Base-by-base conservation (phyloP, 2,888 invertebrate species). In the Vanessa cardui region DNA sequence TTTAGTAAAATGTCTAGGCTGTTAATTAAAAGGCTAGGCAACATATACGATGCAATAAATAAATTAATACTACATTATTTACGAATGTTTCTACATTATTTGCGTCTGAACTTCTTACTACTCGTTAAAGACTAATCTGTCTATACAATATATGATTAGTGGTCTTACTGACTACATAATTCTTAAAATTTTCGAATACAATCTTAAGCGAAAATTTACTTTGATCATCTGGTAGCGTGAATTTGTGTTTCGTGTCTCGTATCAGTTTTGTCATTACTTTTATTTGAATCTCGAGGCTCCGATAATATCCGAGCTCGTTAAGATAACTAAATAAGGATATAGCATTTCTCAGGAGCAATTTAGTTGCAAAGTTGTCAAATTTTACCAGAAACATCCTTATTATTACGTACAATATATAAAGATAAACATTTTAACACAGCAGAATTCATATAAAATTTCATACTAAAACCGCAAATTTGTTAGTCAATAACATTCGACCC, bases 211-310 rank as follows among this genome's bases (percentile, higher is more conserved):
- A 58, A 44, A 44, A 58, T 33, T n/a, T n/a, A 44, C 26, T 44
- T 44, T 26, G 47, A 31, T 60, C n/a, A 26, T 46, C 26, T 47
- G 5, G n/a, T 9, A 1, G 60, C 60, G 47, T 60, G 60, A 60
- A 47, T 46, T 60, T 54, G 26, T 46, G 47, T 60, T 60, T 46
- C 47, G 60, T 47, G 47, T 33, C 31, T 60, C 33, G 31, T 60
- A 47, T 60, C 47, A n/a, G 52, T 54, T 60, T 60, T 47, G 60
- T 47, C 60, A 60, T 60, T 31, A 16, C n/a, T 9, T 47, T 26
- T 47, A 31, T 26, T 46, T 60, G 60, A 60, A 58, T 60, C 46
- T 47, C 46, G 60, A 33, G 31, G 21, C 31, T 8, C 26, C 60
- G 26, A 60, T 60, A 18, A 16, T 31, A 60, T 47, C 46, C 31